These are phyloP conservation scores for Leucophenga maculata DNA, from an alignment of 2,888 invertebrate genomes.

Conservation along the genomic window DNA sequence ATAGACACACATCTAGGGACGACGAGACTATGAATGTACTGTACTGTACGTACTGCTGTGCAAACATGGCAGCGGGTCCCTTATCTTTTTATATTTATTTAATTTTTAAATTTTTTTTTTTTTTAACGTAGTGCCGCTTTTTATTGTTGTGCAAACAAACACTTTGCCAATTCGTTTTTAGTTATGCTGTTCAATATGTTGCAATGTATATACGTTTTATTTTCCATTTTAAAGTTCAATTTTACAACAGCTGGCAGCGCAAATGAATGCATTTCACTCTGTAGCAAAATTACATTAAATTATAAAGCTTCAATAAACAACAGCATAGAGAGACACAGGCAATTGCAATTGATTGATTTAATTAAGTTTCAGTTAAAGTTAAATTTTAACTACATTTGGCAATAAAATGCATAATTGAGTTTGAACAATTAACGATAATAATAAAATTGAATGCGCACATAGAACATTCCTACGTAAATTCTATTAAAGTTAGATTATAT, in stretches of 20 bases:
- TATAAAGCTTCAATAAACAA: neutral
- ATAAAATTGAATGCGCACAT: neutral
- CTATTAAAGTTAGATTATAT: too few relatives aligned
- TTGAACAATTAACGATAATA: conserved; percentile 18
- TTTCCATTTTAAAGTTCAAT: conserved; percentile 16
- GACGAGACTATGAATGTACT: conserved; percentile 6
- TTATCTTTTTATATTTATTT: neutral
- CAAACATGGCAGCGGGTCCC: neutral
- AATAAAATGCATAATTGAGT: conserved; percentile 12
- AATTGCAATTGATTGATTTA: conserved; percentile 1
- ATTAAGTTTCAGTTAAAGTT: conserved; percentile 13
- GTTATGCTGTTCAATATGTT: neutral
- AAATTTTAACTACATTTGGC: conserved; percentile 18
- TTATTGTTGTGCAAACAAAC: conserved; percentile 48
- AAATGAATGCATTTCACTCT: neutral
- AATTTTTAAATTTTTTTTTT: conserved; percentile 25
- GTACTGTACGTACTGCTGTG: neutral
- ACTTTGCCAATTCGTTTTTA: neutral
- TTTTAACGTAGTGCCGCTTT: conserved; percentile 24
- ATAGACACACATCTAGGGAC: neutral
- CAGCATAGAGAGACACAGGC: neutral
- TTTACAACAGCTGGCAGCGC: neutral
- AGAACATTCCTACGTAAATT: neutral
- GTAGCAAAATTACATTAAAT: neutral
- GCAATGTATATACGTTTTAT: neutral